These are phyloP conservation scores for Ellobius talpinus DNA, from an alignment of 2,113 vertebrate species.

Conservation along the genomic window DNA sequence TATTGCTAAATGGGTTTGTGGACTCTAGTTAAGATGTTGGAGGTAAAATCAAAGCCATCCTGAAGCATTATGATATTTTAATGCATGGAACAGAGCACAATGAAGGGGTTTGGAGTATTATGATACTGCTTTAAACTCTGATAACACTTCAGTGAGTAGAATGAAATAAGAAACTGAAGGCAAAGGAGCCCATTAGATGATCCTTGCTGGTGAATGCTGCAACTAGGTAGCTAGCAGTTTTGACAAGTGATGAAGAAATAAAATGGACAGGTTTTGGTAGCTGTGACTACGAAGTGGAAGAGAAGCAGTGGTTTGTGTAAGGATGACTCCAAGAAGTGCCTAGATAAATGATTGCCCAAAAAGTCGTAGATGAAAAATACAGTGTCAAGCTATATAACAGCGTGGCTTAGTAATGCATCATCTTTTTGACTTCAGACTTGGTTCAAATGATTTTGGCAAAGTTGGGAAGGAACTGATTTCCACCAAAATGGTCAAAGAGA, in stretches of 20 bases:
- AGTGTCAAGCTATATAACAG: not conserved
- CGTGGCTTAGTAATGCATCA: not conserved
- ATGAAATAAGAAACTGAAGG: constrained; percentile 47
- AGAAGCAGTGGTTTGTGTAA: not conserved
- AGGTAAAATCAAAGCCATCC: constrained; percentile 34
- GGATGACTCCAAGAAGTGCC: not conserved
- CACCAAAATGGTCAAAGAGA: constrained; percentile 44
- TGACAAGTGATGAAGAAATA: constrained; percentile 59
- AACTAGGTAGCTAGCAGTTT: constrained; percentile 18
- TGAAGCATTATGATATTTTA: constrained; percentile 17
- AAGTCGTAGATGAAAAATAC: constrained; percentile 24
- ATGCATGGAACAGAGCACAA: constrained; percentile 17
- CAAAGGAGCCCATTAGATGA: constrained; percentile 44
- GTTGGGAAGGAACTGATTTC: constrained; percentile 51
- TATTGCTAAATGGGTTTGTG: constrained; percentile 38
- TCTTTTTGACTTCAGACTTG: constrained; percentile 26
- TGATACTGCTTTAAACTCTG: constrained; percentile 39
- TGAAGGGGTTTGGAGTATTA: constrained; percentile 31
- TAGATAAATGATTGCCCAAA: not conserved
- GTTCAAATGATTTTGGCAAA: constrained; percentile 55
- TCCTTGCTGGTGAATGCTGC: not conserved
- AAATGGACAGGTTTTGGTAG: constrained; percentile 51
- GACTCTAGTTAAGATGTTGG: constrained; percentile 24
- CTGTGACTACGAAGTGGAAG: not conserved
- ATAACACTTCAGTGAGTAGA: constrained; percentile 53